phyloP scores from a whole-genome alignment of 2,113 vertebrate species.

The human region GRCh38 chr4:70987001-70987500 shows the following conservation, averaged over 20 bases:
- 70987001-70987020: slow-evolving; percentile 74
- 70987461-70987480: slow-evolving; percentile 78
- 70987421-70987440: slow-evolving; percentile 57
- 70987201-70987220: slow-evolving; percentile 31
- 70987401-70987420: slow-evolving; percentile 53
- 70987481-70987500: slow-evolving; percentile 84
- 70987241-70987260: not conserved
- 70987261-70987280: slow-evolving; percentile 60
- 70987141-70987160: not conserved
- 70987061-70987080: not conserved
- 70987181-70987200: not conserved
- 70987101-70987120: not conserved
- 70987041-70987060: slow-evolving; percentile 53
- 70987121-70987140: not conserved
- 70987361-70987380: slow-evolving; percentile 67
- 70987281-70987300: slow-evolving; percentile 28
- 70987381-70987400: slow-evolving; percentile 51
- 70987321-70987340: not conserved
- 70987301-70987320: not conserved
- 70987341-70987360: not conserved
- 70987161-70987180: slow-evolving; percentile 4
- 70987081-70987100: not conserved
- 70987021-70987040: slow-evolving; percentile 22
- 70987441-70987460: slow-evolving; percentile 70
- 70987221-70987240: slow-evolving; percentile 50